Evolutionary conservation across 2,888 invertebrate species (phyloP).

Genomic region (Anoplius nigerrimus): DNA sequence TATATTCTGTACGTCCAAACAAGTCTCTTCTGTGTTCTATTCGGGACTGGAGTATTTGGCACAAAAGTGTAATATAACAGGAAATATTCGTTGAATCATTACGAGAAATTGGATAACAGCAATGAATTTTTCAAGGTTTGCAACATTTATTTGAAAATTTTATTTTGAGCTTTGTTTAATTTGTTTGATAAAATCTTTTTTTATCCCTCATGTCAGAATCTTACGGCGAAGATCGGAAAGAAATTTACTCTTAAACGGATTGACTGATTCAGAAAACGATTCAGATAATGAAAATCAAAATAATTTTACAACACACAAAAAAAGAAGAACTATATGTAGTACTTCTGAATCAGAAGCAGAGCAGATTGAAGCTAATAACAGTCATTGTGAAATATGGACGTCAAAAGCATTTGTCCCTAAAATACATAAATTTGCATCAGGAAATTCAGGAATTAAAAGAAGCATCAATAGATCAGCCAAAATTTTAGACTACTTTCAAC

Average conservation of each 20-base stretch:
- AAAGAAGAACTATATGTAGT: constrained; percentile 21
- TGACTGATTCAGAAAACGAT: constrained; percentile 29
- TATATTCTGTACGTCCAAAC: constrained; percentile 15
- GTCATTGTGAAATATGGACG: constrained; percentile 19
- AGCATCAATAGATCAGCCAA: constrained; percentile 20
- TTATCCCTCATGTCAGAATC: constrained; percentile 23
- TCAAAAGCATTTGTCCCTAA: constrained; percentile 14
- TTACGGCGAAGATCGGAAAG: constrained; percentile 19
- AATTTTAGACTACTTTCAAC: constrained; percentile 22
- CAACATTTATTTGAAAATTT: constrained; percentile 15
- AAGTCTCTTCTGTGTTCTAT: constrained; percentile 16
- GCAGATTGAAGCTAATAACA: constrained; percentile 14
- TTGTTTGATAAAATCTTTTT: constrained; percentile 28
- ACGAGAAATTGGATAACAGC: constrained; percentile 26
- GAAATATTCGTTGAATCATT: constrained; percentile 26
- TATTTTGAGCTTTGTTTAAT: constrained; percentile 10
- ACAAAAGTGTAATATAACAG: constrained; percentile 15
- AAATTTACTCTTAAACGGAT: constrained; percentile 24
- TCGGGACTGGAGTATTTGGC: constrained; percentile 18
- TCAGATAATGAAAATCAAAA: constrained; percentile 36
- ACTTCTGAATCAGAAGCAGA: constrained; percentile 25
- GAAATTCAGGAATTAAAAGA: constrained; percentile 14
- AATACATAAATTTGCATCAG: constrained; percentile 17
- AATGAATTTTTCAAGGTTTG: constrained; percentile 25
- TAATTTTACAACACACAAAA: constrained; percentile 22